Base-by-base conservation (phyloP, 2,888 invertebrate species). In the Rhimphoctona megacephalus region DNA sequence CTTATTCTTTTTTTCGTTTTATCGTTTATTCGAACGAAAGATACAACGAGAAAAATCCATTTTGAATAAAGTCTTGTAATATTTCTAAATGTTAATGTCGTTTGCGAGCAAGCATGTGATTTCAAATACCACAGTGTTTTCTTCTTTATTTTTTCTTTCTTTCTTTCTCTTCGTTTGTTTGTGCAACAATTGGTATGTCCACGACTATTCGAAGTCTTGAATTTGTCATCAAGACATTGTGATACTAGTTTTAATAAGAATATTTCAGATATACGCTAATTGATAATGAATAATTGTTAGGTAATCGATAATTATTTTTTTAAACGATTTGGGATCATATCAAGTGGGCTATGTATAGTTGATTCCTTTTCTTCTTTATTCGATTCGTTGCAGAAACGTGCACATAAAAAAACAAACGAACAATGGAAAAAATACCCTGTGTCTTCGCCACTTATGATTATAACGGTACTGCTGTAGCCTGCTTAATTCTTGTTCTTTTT, bases 221-320 rank as follows among this genome's bases (percentile, higher is more conserved):
- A 67, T 92, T 30, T 93, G 92, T 93, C 91, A 25, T 93, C 91
- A 92, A 92, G 93, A 91, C 90, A 93, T 93, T 93, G 93, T 93
- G 93, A 93, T 93, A 93, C 91, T 93, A 93, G 93, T 89, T 90
- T 61, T 61, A 61, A 61, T 93, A 93, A 93, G 92, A 88, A 89
- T 87, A 84, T 70, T 82, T 88, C 79, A 82, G 67, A 86, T 88
- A 87, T 86, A 89, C 76, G 86, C 86, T 86, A 81, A 83, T 81
- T 70, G 70, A 83, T 81, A 57, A 86, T 86, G 80, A 17, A 61
- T 80, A 72, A 83, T 81, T 86, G 87, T 86, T 87, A 88, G 90
- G 84, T 87, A 89, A 88, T 85, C 87, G 89, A 89, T 88, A 88
- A 87, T 91, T 90, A 89, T 90, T 90, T 91, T 91, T 91, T 91